A percentile compares a stretch with the other conserved stretches of the same genome.
Evolutionary conservation across 2,888 invertebrate species (phyloP).

Genomic region (Diadegma fenestrale): DNA sequence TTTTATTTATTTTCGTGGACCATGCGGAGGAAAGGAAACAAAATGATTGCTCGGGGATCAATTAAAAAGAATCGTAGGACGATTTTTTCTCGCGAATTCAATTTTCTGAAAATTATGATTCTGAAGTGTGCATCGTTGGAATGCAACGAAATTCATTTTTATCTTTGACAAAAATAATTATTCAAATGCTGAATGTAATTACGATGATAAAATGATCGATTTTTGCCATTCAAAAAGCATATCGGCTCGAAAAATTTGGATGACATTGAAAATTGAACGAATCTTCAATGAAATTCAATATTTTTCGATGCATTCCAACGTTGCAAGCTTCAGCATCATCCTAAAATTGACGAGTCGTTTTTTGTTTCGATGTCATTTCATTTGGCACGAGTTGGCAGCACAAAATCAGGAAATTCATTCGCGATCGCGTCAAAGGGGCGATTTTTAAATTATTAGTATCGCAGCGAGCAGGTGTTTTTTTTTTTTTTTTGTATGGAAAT

Average conservation of each 20-base stretch:
- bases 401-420: neutral
- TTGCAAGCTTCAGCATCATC: no score
- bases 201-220: no score
- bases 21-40: neutral
- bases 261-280: no score
- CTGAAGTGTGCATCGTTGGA: no score
- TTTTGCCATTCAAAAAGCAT: no score
- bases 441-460: conserved; percentile 21
- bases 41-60: neutral
- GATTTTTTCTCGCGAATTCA: neutral
- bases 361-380: neutral
- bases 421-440: neutral
- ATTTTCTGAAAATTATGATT: neutral
- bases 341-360: neutral
- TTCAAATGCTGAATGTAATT: no score
- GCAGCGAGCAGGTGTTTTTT: conserved; percentile 15
- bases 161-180: no score
- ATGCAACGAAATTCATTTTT: no score
- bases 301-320: no score
- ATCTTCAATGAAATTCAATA: no score
- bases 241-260: no score
- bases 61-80: neutral
- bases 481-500: conserved; percentile 2
- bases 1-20: neutral
- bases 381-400: neutral